Conservation (phyloP, 2,888 invertebrate genomes). For the Alloscopus bannaensis region DNA sequence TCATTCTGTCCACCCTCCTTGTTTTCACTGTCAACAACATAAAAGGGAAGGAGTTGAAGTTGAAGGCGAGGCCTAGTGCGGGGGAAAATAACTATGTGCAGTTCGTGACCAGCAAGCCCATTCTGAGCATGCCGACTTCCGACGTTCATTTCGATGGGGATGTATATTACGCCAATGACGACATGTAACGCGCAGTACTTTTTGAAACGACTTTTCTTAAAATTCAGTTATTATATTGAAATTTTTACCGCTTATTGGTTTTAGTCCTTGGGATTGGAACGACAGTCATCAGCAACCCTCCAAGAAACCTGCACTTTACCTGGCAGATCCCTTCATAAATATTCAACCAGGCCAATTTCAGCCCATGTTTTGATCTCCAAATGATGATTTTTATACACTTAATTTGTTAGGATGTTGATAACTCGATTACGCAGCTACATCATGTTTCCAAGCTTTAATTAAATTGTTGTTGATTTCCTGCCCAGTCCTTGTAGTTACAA, state of each 20-base stretch:
- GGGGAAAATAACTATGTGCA: conserved; percentile 30
- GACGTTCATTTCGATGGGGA: conserved; percentile 36
- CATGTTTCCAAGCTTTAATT: too few relatives aligned
- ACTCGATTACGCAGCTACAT: too few relatives aligned
- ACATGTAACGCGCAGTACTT: background rate
- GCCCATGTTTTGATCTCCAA: conserved; percentile 28
- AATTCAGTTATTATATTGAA: too few relatives aligned
- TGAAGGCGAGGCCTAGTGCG: conserved; percentile 14
- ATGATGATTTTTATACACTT: too few relatives aligned
- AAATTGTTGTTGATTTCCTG: too few relatives aligned
- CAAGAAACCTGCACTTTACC: conserved; percentile 25
- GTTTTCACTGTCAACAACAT: conserved; percentile 35
- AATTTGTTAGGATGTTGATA: too few relatives aligned
- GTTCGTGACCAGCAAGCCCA: conserved; percentile 22
- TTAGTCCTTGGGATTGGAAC: conserved; percentile 46
- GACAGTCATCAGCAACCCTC: conserved; percentile 37
- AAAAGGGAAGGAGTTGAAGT: background rate
- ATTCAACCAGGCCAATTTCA: conserved; percentile 43
- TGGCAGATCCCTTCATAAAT: conserved; percentile 46
- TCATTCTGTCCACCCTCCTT: conserved; percentile 24
- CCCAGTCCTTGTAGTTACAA: too few relatives aligned
- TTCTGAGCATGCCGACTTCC: conserved; percentile 33
- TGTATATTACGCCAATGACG: conserved; percentile 31
- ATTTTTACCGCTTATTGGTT: background rate
- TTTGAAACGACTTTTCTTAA: background rate